Base-by-base conservation (phyloP, 2,797 vertebrate genomes). In the Sebastes umbrosus region DNA sequence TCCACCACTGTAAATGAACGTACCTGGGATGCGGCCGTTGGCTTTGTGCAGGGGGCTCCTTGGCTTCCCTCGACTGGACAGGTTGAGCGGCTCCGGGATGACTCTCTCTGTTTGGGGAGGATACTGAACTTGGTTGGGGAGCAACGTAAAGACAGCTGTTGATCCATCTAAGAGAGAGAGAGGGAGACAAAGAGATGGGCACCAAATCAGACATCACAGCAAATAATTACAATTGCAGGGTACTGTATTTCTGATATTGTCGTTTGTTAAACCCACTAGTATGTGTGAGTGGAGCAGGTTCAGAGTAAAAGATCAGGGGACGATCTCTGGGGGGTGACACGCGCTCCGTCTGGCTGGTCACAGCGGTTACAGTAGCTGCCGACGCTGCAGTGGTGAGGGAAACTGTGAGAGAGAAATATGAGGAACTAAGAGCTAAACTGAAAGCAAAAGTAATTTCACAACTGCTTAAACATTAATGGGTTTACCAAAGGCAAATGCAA, bases 1-100 rank as follows among this genome's bases (percentile, higher is more conserved):
- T 20, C 46, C 46, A 20, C 1, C 18, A 50, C 46, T 50, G 16
- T 14, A 32, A 58, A 24, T n/a, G 0, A 54, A 52, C 4, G 1
- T 6, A 98, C 97, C 97, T 94, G 97, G 93, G 4, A 98, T 96
- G 87, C 94, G 97, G 58, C 97, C 97, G 2, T 94, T 95, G 0
- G 91, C 94, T 72, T 94, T 94, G n/a, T 89, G 80, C 0, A 85
- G 27, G 0, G 65, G 77, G 50, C 86, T 90, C 73, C 75, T 84
- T 1, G 88, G 18, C 18, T 79, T 79, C 55, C 87, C 75, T 84
- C 90, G 89, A 64, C 43, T 92, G 80, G 96, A 95, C 74, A 97
- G 92, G 88, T 94, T 96, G 46, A 97, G 95, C 0, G 95, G 95
- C 85, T 95, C 91, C 3, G 80, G 77, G 46, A 7, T 77, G 60